Evolutionary conservation across 2,113 vertebrate genomes (phyloP).

Genomic region (Trichechus manatus): DNA sequence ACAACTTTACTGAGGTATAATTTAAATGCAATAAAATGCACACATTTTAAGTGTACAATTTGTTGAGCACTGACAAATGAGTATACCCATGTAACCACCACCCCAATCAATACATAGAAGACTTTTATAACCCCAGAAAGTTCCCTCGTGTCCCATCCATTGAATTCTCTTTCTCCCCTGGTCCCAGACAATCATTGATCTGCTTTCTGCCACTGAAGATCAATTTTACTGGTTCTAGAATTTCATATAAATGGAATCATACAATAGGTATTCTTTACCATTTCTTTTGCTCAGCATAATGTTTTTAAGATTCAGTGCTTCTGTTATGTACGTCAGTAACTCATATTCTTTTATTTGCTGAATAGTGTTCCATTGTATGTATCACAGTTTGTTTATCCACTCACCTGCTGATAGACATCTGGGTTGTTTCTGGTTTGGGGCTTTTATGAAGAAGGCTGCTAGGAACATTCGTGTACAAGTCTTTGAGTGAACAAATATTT

Average conservation of each 20-base stretch:
- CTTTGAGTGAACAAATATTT: neutral
- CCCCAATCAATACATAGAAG: neutral
- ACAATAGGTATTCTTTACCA: neutral
- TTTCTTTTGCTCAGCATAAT: neutral
- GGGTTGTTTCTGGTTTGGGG: constrained; percentile 1
- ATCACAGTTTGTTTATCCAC: neutral
- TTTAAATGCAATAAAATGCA: neutral
- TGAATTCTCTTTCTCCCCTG: neutral
- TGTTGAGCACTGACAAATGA: neutral
- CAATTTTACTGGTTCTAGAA: neutral
- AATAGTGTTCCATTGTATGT: neutral
- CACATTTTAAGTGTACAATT: neutral
- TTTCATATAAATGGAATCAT: neutral
- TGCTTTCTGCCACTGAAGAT: neutral
- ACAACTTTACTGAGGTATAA: neutral
- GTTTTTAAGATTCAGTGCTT: neutral
- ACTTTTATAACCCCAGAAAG: neutral
- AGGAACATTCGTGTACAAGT: neutral
- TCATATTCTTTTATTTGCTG: neutral
- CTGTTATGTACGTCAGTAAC: neutral
- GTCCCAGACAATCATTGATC: neutral
- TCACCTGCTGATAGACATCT: neutral
- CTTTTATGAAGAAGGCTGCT: neutral
- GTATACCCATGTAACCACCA: neutral
- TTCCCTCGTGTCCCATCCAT: neutral